Evolutionary conservation across 2,888 invertebrate genomes (phyloP).

Genomic region (Tiliacea citrago): DNA sequence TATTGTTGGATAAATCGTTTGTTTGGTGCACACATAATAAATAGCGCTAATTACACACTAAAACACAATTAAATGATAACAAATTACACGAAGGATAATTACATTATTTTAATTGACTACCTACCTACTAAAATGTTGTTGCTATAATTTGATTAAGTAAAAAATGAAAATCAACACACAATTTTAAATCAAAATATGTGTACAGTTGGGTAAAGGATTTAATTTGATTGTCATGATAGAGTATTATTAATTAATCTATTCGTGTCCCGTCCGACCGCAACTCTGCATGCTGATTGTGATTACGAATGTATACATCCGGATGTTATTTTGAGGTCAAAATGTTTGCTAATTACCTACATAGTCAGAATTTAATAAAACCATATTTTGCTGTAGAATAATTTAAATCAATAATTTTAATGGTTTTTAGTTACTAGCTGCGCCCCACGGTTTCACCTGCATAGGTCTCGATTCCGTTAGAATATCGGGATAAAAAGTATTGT

Average conservation of each 20-base stretch:
- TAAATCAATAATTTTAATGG: background rate
- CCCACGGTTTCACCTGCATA: no score
- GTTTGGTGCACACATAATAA: no score
- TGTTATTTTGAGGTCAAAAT: slow-evolving; percentile 19
- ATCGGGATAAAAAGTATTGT: no score
- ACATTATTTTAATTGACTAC: background rate
- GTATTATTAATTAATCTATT: slow-evolving; percentile 31
- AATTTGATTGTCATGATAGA: slow-evolving; percentile 5
- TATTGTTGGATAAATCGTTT: no score
- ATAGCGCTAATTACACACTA: no score
- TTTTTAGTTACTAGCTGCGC: background rate
- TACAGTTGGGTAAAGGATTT: background rate
- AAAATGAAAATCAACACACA: background rate
- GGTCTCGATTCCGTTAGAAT: no score
- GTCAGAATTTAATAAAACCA: background rate
- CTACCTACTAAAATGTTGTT: background rate
- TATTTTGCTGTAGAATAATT: background rate
- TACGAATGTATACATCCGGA: slow-evolving; percentile 16
- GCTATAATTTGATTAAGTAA: background rate
- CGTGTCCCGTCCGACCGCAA: slow-evolving; percentile 9
- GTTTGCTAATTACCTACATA: slow-evolving; percentile 24
- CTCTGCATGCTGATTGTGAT: slow-evolving; percentile 30
- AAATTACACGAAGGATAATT: background rate
- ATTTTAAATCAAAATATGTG: background rate
- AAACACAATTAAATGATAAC: no score